Evolutionary conservation across 2,888 invertebrate species (phyloP).

Genomic region (Pterostichus madidus): DNA sequence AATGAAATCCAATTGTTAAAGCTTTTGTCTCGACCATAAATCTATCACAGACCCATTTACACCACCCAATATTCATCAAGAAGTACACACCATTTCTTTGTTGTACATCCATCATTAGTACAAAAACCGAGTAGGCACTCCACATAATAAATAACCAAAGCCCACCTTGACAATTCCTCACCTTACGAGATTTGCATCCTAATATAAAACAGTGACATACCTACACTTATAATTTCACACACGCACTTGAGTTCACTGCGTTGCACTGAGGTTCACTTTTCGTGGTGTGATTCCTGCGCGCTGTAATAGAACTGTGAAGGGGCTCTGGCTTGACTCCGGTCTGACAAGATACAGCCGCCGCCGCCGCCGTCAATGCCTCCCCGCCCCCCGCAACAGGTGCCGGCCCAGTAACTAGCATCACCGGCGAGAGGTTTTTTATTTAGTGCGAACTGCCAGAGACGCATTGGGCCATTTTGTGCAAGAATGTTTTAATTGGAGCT

Average conservation of each 20-base stretch:
- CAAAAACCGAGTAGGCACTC: constrained; percentile 22
- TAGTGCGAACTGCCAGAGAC: constrained; percentile 28
- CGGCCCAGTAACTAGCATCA: constrained; percentile 1
- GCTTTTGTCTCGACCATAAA: neutral
- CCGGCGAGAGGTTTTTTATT: constrained; percentile 31
- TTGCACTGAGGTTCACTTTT: constrained; percentile 8
- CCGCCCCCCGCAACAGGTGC: constrained; percentile 12
- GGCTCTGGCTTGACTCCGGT: constrained; percentile 27
- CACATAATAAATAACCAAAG: constrained; percentile 8
- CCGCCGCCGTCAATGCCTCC: neutral
- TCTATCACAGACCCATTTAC: neutral
- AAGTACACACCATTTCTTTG: neutral
- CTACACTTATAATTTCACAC: neutral
- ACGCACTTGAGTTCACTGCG: neutral
- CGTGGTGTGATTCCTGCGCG: constrained; percentile 3
- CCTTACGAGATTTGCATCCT: constrained; percentile 24
- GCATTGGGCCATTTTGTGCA: constrained; percentile 20
- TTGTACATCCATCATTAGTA: neutral
- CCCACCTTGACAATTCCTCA: constrained; percentile 6
- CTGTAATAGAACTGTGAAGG: constrained; percentile 35
- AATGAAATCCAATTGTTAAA: neutral
- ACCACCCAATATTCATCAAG: constrained; percentile 7
- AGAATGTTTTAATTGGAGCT: constrained; percentile 36
- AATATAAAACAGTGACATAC: constrained; percentile 9
- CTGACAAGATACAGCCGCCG: constrained; percentile 39